A percentile compares a stretch with the other conserved stretches of the same genome.
These are phyloP conservation scores for Monochamus alternatus DNA, from an alignment of 2,888 invertebrate genomes.

Conservation along the genomic window DNA sequence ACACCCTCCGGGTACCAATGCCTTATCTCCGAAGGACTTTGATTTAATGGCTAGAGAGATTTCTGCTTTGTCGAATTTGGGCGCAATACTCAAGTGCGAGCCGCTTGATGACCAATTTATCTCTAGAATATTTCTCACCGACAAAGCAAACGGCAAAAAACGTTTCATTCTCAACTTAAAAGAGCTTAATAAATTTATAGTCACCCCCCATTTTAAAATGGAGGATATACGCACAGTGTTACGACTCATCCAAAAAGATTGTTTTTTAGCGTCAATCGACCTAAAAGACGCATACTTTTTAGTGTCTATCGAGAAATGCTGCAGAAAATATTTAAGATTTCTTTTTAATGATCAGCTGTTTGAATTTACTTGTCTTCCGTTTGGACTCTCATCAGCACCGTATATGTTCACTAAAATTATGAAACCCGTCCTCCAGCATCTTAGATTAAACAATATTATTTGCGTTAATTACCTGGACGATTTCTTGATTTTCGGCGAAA, in stretches of 20 bases:
- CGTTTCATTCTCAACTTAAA: neutral
- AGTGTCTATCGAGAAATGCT: neutral
- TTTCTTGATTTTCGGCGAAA: neutral
- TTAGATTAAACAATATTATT: neutral
- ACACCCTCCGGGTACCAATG: no score
- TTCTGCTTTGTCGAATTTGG: no score
- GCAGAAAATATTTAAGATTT: slow-evolving; percentile 1
- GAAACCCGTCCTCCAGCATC: neutral
- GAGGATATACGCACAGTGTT: neutral
- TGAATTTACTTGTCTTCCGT: neutral
- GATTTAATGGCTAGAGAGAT: neutral
- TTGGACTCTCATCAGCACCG: neutral
- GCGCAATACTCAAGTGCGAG: neutral
- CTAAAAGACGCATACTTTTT: neutral
- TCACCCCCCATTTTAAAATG: neutral
- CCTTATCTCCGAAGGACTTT: neutral
- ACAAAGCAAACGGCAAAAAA: slow-evolving; percentile 8
- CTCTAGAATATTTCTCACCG: neutral
- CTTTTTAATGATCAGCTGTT: neutral
- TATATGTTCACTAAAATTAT: neutral
- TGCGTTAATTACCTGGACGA: slow-evolving; percentile 1
- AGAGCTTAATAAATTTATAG: neutral
- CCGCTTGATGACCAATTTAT: neutral
- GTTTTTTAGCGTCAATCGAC: neutral
- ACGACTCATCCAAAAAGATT: no score